These are phyloP conservation scores for Neuroterus valhalla DNA, from an alignment of 1,140 invertebrate genomes.

Conservation along the genomic window DNA sequence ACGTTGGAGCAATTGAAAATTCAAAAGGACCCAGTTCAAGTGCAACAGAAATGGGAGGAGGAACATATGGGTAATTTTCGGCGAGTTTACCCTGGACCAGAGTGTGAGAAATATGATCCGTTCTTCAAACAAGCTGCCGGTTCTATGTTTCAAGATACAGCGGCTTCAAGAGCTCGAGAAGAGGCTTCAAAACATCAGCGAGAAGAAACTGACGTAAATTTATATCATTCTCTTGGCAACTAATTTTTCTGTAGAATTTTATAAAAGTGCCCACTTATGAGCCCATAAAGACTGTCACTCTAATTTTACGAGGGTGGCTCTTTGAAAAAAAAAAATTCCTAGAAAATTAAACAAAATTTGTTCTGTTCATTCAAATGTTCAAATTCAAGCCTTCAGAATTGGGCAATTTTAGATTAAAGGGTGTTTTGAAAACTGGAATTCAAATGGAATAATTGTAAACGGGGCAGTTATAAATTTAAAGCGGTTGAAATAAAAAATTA, in stretches of 20 bases:
- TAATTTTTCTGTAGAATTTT: neutral
- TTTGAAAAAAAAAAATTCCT: neutral
- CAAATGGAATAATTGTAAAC: neutral
- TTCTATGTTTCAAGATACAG: slow-evolving; percentile 86
- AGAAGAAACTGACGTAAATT: slow-evolving; percentile 78
- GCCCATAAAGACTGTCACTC: neutral
- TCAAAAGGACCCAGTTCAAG: slow-evolving; percentile 68
- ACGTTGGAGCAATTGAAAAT: slow-evolving; percentile 48
- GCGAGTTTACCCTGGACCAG: slow-evolving; percentile 62
- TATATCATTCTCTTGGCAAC: neutral
- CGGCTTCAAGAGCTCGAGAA: slow-evolving; percentile 83
- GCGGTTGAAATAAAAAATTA: too few species aligned
- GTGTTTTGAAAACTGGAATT: neutral
- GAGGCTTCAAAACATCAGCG: slow-evolving; percentile 79
- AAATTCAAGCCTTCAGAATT: neutral
- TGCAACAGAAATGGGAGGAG: slow-evolving; percentile 85
- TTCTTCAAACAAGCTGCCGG: slow-evolving; percentile 84
- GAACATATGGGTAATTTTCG: slow-evolving; percentile 81
- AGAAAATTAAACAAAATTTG: neutral
- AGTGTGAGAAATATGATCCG: slow-evolving; percentile 78
- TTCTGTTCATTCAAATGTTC: neutral
- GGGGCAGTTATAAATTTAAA: too few species aligned
- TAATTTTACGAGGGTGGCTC: too few species aligned
- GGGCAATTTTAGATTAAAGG: neutral
- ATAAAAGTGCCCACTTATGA: neutral